Evolutionary conservation across 2,888 invertebrate species (phyloP).

Genomic region (Trissoscelio sp.): DNA sequence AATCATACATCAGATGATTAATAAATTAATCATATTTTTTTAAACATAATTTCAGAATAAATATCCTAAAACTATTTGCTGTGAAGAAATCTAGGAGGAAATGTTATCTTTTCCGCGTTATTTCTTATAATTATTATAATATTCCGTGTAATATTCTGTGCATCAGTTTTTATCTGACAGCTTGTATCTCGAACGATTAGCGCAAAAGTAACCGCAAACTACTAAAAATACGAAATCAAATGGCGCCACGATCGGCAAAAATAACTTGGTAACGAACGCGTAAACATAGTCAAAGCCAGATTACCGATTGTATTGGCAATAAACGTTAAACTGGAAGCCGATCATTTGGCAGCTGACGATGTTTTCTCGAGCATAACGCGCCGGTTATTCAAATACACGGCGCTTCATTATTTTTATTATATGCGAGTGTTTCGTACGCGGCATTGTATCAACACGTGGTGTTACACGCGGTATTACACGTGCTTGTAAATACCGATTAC

Average conservation of each 20-base stretch:
- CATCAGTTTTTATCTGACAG: neutral
- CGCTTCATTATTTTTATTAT: conserved; percentile 46
- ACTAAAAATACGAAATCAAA: conserved; percentile 29
- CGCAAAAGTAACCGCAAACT: neutral
- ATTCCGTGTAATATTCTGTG: no score
- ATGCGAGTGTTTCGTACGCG: conserved; percentile 29
- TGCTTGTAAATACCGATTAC: conserved; percentile 59
- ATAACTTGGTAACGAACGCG: conserved; percentile 33
- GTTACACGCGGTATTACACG: conserved; percentile 54
- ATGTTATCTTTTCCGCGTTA: no score
- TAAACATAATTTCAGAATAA: no score
- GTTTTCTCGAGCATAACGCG: conserved; percentile 20
- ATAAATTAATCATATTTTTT: no score
- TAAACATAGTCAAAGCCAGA: conserved; percentile 12
- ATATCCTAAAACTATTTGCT: no score
- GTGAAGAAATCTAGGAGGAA: no score
- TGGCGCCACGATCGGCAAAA: conserved; percentile 39
- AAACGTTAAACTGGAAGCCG: neutral
- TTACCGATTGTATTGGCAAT: conserved; percentile 20
- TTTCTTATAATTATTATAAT: no score
- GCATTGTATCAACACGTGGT: conserved; percentile 55
- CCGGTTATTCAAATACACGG: conserved; percentile 21
- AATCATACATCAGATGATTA: no score
- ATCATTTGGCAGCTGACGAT: neutral
- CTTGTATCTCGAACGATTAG: neutral